phyloP scores from a whole-genome alignment of 2,888 invertebrate species.

The Aspidapion aeneum region DNA sequence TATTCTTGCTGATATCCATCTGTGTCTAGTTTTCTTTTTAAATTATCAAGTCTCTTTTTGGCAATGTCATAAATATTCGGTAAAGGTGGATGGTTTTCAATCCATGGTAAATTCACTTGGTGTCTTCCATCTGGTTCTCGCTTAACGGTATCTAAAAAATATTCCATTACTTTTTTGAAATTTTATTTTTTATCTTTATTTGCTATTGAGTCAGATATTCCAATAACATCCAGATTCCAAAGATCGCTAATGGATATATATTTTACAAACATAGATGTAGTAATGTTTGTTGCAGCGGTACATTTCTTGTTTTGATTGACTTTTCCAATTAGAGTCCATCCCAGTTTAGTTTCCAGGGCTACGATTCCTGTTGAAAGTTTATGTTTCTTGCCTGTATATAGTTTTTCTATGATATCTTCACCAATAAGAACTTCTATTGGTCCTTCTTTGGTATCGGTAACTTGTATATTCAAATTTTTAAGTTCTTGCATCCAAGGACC shows the following conservation, averaged over 20 bases:
- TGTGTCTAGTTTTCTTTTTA: constrained; percentile 5
- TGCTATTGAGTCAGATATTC: neutral
- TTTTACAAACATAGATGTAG: neutral
- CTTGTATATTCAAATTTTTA: neutral
- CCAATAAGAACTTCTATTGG: neutral
- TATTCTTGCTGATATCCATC: constrained; percentile 5
- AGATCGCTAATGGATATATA: neutral
- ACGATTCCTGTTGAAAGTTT: neutral
- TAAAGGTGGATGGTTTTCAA: constrained; percentile 20
- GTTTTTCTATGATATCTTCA: neutral
- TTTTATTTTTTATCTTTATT: neutral
- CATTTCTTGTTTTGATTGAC: neutral
- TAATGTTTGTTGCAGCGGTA: neutral
- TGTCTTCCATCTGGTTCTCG: constrained; percentile 20
- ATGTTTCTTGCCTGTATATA: neutral
- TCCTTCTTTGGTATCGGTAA: neutral
- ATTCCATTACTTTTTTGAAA: constrained; percentile 10
- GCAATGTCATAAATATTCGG: too few relatives aligned
- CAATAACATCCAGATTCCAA: neutral
- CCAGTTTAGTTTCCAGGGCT: neutral
- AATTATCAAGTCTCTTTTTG: constrained; percentile 14
- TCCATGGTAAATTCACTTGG: constrained; percentile 23
- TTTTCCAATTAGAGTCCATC: neutral
- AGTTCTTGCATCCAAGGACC: neutral
- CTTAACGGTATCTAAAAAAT: constrained; percentile 18